Conservation (phyloP, 92 coral and sea anemone species). For the Bergia sp. region DNA sequence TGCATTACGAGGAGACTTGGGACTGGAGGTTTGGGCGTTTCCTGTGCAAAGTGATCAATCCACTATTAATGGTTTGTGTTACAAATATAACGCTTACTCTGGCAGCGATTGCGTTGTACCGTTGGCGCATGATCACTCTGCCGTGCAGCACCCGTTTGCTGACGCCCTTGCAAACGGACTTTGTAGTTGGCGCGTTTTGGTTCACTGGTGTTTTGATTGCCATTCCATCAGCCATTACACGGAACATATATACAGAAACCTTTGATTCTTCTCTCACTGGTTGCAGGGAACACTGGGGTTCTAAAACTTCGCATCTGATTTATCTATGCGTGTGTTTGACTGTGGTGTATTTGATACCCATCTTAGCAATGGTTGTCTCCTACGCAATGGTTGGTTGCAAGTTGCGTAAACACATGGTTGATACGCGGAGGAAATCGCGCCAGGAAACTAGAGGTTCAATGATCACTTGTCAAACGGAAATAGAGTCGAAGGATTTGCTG, state of each 20-base stretch:
- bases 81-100: slow-evolving; percentile 36
- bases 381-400: slow-evolving; percentile 32
- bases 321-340: not conserved
- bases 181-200: slow-evolving; percentile 30
- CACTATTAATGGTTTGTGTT: not conserved
- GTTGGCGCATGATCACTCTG: slow-evolving; percentile 24
- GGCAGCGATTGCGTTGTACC: slow-evolving; percentile 37
- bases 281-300: slow-evolving; percentile 1
- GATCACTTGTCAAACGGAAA: slow-evolving; percentile 30
- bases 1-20: slow-evolving; percentile 24
- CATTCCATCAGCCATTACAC: slow-evolving; percentile 27
- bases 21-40: slow-evolving; percentile 26
- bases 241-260: not conserved
- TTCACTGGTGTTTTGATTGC: not conserved
- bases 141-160: slow-evolving; percentile 23
- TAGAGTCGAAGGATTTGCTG: not conserved
- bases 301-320: not conserved
- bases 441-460: slow-evolving; percentile 22
- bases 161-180: slow-evolving; percentile 27
- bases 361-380: slow-evolving; percentile 12
- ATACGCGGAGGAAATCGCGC: slow-evolving; percentile 26
- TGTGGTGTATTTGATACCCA: slow-evolving; percentile 17
- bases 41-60: slow-evolving; percentile 36
- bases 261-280: not conserved
- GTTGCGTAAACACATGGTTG: slow-evolving; percentile 37